Evolutionary conservation across 92 coral and sea anemone species (phyloP).

Genomic region (Meandrina meandrites): DNA sequence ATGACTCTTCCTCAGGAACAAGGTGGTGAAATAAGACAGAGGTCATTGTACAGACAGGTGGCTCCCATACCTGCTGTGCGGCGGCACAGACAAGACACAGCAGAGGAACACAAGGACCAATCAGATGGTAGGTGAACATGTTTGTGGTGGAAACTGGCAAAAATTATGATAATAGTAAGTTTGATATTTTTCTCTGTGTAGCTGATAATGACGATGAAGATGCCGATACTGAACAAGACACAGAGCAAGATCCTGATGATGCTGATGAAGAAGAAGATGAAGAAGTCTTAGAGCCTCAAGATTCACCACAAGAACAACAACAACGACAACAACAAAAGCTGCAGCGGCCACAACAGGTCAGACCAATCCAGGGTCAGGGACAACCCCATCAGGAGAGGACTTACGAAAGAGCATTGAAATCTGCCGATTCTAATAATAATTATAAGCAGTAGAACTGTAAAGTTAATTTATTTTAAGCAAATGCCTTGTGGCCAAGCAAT

Average conservation of each 20-base stretch:
- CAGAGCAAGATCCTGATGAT: slow-evolving; percentile 35
- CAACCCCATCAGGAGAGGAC: slow-evolving; percentile 7
- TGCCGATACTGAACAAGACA: slow-evolving; percentile 27
- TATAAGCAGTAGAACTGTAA: neutral
- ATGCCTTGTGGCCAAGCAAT: neutral
- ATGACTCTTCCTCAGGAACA: neutral
- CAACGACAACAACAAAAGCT: neutral
- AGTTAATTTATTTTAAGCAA: neutral
- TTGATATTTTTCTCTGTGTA: neutral
- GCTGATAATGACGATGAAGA: slow-evolving; percentile 43
- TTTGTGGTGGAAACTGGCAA: neutral
- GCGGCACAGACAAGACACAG: slow-evolving; percentile 18
- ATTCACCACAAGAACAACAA: slow-evolving; percentile 26
- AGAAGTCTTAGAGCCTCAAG: neutral
- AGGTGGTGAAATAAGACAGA: neutral
- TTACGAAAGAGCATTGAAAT: slow-evolving; percentile 26
- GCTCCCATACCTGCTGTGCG: slow-evolving; percentile 28
- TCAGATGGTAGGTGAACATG: neutral
- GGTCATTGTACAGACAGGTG: neutral
- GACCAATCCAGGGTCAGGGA: neutral
- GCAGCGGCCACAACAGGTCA: neutral
- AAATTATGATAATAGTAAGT: neutral
- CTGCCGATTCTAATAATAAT: neutral
- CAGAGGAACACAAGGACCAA: neutral
- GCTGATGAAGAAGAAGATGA: slow-evolving; percentile 20